A percentile compares a stretch with the other conserved stretches of the same genome.
Conservation (phyloP, 2,797 vertebrate species). For the Carapus acus region DNA sequence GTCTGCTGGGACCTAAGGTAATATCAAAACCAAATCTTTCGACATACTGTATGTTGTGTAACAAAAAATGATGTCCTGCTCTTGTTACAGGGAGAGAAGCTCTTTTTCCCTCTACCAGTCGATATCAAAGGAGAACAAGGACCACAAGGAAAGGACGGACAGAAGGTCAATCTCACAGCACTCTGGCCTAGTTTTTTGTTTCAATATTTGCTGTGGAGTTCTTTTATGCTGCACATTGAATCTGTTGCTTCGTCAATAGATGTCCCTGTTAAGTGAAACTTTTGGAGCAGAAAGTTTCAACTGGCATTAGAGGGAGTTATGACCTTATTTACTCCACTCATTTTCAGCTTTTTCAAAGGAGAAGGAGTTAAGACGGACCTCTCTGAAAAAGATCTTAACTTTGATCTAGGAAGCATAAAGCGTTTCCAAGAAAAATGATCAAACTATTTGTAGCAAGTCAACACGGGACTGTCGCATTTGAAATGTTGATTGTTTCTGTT, state of each 20-base stretch:
- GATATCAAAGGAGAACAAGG: slow-evolving; percentile 46
- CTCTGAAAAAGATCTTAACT: too few species aligned
- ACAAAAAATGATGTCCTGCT: not conserved
- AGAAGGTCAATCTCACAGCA: slow-evolving; percentile 36
- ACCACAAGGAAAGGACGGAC: slow-evolving; percentile 48
- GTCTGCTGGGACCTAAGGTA: slow-evolving; percentile 55
- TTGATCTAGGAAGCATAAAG: too few species aligned
- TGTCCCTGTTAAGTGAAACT: not conserved
- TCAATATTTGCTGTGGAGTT: not conserved
- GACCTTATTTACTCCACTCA: too few species aligned
- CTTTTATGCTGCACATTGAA: not conserved
- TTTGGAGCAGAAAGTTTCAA: not conserved
- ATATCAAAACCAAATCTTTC: not conserved
- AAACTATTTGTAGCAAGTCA: too few species aligned
- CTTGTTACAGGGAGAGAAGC: slow-evolving; percentile 52
- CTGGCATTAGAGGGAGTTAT: not conserved
- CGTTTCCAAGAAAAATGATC: too few species aligned
- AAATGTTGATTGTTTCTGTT: too few species aligned
- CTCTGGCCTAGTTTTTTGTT: not conserved
- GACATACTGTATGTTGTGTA: too few species aligned
- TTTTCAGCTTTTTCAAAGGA: too few species aligned
- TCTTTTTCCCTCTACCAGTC: not conserved
- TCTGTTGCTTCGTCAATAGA: not conserved
- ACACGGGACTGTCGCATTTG: too few species aligned
- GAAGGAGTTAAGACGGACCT: too few species aligned